Percentiles rank a stretch among this genome's conserved stretches.
These are phyloP conservation scores for Dryobotodes eremita DNA, from an alignment of 2,888 invertebrate genomes.

Conservation along the genomic window DNA sequence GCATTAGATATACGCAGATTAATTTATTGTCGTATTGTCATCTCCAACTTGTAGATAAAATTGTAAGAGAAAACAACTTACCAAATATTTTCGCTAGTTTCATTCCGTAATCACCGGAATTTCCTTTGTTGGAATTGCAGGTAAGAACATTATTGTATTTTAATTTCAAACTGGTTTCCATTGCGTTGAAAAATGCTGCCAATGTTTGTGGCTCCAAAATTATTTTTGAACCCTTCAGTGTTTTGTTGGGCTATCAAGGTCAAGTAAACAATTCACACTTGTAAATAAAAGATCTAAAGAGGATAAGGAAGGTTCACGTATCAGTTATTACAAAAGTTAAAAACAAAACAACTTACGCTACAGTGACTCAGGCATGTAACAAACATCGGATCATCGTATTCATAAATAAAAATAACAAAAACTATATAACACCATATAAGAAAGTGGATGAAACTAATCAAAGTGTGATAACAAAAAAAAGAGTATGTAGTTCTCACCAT, in stretches of 20 bases:
- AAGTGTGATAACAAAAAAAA: background rate
- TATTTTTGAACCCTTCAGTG: constrained; percentile 10
- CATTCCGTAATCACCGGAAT: constrained; percentile 50
- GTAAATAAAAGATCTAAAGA: background rate
- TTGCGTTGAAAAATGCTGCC: constrained; percentile 71
- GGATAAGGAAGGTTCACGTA: background rate
- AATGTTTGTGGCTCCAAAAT: constrained; percentile 62
- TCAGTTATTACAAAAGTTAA: background rate
- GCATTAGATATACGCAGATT: too few relatives aligned
- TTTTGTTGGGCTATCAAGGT: constrained; percentile 30
- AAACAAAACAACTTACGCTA: background rate
- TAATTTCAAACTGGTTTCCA: constrained; percentile 76
- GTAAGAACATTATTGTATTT: constrained; percentile 73
- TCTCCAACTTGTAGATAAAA: too few relatives aligned
- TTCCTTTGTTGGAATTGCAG: constrained; percentile 64
- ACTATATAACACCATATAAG: background rate
- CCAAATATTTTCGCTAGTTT: constrained; percentile 69
- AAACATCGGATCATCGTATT: background rate
- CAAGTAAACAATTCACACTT: background rate
- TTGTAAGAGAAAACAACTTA: constrained; percentile 38
- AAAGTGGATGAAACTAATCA: background rate
- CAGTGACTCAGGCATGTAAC: background rate
- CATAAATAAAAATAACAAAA: background rate
- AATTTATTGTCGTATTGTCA: too few relatives aligned
- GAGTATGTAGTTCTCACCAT: constrained; percentile 55